Evolutionary conservation across 2,888 invertebrate genomes (phyloP).

Genomic region (Hermodice carunculata): DNA sequence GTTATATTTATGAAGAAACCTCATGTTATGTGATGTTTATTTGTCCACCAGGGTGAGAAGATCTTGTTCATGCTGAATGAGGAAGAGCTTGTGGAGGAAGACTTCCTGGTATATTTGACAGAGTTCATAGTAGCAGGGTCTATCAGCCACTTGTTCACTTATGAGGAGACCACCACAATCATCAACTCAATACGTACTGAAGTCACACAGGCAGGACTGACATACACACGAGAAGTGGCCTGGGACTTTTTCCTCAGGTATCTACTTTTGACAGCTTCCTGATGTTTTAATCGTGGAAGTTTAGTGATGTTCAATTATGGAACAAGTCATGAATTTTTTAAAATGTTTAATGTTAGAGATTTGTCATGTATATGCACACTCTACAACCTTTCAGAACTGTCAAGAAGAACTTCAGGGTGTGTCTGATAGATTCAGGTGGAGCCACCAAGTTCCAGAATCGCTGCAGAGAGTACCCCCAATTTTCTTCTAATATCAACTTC

Average conservation of each 20-base stretch:
- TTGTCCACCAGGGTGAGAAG: constrained; percentile 61
- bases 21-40: background rate
- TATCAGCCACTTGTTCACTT: constrained; percentile 66
- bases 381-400: constrained; percentile 63
- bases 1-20: no score
- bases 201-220: constrained; percentile 67
- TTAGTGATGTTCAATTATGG: no score
- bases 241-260: constrained; percentile 68
- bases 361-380: no score
- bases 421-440: constrained; percentile 57
- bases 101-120: constrained; percentile 65
- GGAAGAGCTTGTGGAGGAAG: constrained; percentile 64
- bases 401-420: constrained; percentile 66
- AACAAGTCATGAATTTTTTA: no score
- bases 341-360: no score
- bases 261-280: background rate
- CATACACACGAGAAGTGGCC: constrained; percentile 67
- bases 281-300: background rate
- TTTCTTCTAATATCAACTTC: constrained; percentile 67
- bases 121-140: constrained; percentile 66
- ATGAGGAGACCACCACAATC: constrained; percentile 68
- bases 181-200: constrained; percentile 69
- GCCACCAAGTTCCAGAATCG: constrained; percentile 60
- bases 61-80: constrained; percentile 63
- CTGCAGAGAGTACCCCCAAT: constrained; percentile 63